phyloP scores from a whole-genome alignment of 2,797 vertebrate genomes.

The Iguana delicatissima region DNA sequence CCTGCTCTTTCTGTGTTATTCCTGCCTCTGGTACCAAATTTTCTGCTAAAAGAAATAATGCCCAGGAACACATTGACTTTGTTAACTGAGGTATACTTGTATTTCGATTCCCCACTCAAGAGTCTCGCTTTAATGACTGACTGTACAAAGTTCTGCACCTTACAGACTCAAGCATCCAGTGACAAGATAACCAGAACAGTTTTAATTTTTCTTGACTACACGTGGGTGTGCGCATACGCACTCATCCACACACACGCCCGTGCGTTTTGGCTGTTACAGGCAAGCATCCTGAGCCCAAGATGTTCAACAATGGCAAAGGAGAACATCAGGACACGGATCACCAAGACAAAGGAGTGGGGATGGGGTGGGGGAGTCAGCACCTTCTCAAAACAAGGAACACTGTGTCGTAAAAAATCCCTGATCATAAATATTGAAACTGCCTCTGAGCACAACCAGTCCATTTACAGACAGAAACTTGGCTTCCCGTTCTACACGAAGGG shows the following conservation, averaged over 20 bases:
- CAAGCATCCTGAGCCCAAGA: not conserved
- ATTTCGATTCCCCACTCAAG: not conserved
- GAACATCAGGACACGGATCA: constrained; percentile 22
- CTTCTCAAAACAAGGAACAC: constrained; percentile 38
- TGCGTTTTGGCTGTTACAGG: not conserved
- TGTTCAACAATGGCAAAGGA: not conserved
- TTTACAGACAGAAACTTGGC: not conserved
- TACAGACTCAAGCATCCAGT: constrained; percentile 27
- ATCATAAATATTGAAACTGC: constrained; percentile 61
- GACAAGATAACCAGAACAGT: constrained; percentile 39
- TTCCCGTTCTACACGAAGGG: constrained; percentile 79
- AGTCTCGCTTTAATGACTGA: constrained; percentile 17
- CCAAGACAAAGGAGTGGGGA: not conserved
- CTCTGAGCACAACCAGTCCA: constrained; percentile 47
- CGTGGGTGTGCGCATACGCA: not conserved
- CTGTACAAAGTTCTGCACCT: constrained; percentile 48
- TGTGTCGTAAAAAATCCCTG: constrained; percentile 72
- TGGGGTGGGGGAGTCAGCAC: not conserved
- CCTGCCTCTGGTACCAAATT: too few relatives aligned
- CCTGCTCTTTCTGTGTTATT: too few relatives aligned
- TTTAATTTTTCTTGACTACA: not conserved
- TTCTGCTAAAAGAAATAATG: too few relatives aligned
- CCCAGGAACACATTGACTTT: too few relatives aligned
- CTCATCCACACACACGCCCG: not conserved
- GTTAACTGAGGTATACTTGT: too few relatives aligned